Evolutionary conservation across 2,797 vertebrate genomes (phyloP).

Genomic region (Cuniculus paca): DNA sequence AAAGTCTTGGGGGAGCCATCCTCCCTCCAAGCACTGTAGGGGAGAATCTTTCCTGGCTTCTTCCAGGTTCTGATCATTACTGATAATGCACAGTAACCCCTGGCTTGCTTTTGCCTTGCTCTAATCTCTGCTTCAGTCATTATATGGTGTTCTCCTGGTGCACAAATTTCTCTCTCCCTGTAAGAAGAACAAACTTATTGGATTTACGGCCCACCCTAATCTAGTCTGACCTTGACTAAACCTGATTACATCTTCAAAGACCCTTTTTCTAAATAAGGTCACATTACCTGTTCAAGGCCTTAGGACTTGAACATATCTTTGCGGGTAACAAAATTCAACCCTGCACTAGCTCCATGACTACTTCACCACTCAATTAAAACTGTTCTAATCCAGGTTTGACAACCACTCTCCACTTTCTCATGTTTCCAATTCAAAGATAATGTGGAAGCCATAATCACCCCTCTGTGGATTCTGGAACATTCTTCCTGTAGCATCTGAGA

Average conservation of each 20-base stretch:
- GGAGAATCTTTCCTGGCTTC: not conserved
- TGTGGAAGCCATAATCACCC: not conserved
- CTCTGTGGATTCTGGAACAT: not conserved
- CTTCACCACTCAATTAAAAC: not conserved
- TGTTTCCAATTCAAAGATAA: not conserved
- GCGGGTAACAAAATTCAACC: not conserved
- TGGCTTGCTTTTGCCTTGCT: not conserved
- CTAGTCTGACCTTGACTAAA: not conserved
- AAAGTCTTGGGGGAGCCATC: not conserved
- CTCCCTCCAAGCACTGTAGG: not conserved
- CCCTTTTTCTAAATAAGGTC: not conserved
- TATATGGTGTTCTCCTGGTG: not conserved
- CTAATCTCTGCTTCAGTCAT: not conserved
- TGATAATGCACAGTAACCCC: not conserved
- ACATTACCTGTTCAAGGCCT: not conserved
- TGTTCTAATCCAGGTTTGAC: not conserved
- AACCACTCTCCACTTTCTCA: not conserved
- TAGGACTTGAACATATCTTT: not conserved
- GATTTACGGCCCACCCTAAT: not conserved
- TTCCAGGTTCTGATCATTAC: not conserved
- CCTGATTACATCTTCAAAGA: not conserved
- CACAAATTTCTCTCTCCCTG: not conserved
- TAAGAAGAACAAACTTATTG: not conserved
- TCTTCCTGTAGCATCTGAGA: not conserved
- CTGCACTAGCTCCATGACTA: not conserved